These are phyloP conservation scores for Aepyceros melampus DNA, from an alignment of 2,113 vertebrate species.

Conservation along the genomic window DNA sequence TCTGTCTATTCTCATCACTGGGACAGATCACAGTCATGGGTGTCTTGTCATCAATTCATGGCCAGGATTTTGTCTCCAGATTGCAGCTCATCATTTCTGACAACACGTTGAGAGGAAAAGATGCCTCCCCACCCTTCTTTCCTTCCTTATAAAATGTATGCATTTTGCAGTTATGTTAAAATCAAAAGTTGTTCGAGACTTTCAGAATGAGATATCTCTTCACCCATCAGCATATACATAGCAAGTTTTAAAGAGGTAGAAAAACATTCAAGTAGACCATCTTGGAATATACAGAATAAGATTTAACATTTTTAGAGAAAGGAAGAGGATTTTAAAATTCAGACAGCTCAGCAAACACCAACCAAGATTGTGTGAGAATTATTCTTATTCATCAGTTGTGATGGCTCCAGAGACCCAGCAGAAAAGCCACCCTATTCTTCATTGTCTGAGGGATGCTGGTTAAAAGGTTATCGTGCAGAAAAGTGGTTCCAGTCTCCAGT, in stretches of 20 bases:
- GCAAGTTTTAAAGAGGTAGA: slow-evolving; percentile 8
- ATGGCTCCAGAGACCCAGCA: not conserved
- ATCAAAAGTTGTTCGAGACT: slow-evolving; percentile 57
- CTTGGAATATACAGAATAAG: slow-evolving; percentile 29
- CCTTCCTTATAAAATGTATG: slow-evolving; percentile 58
- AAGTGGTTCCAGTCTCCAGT: not conserved
- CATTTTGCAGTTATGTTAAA: slow-evolving; percentile 59
- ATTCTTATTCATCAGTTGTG: not conserved
- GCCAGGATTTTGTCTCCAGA: slow-evolving; percentile 54
- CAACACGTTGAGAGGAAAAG: slow-evolving; percentile 53
- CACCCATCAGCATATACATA: not conserved
- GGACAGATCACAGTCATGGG: not conserved
- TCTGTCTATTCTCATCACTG: slow-evolving; percentile 2
- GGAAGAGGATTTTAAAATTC: slow-evolving; percentile 49
- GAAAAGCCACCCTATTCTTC: not conserved
- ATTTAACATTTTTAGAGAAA: slow-evolving; percentile 37
- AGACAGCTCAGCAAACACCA: slow-evolving; percentile 52
- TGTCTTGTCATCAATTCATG: not conserved
- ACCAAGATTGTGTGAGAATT: not conserved
- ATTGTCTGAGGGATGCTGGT: not conserved
- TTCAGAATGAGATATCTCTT: slow-evolving; percentile 19
- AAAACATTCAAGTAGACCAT: slow-evolving; percentile 38
- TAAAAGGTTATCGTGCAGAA: not conserved
- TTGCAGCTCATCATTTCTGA: slow-evolving; percentile 59
- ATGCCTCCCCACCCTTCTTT: not conserved